Conservation (phyloP, 2,797 vertebrate genomes). For the Chloroceryle inda region DNA sequence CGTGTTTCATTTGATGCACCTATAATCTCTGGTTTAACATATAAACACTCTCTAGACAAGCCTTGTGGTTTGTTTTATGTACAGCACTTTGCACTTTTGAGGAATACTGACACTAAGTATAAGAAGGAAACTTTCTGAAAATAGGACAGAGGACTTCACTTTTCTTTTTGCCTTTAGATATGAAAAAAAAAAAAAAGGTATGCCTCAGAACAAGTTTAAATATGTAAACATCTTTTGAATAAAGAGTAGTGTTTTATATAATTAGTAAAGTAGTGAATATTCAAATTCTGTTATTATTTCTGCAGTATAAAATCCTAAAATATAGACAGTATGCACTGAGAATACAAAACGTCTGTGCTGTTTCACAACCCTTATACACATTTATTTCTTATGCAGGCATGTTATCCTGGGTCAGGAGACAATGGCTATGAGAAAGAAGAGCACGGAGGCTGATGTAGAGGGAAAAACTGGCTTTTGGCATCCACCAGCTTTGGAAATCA, state of each 20-base stretch:
- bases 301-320: background rate
- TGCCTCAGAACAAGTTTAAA: background rate
- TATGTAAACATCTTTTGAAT: background rate
- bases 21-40: background rate
- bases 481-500: background rate
- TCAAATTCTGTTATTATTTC: background rate
- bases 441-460: background rate
- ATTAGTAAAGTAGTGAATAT: background rate
- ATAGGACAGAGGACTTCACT: background rate
- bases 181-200: background rate
- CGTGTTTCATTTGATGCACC: background rate
- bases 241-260: background rate
- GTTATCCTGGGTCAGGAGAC: background rate
- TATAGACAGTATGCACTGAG: fast-evolving
- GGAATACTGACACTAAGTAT: background rate
- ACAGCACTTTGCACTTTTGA: background rate
- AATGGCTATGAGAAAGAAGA: background rate
- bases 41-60: background rate
- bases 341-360: background rate
- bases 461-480: background rate
- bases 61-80: background rate
- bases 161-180: background rate
- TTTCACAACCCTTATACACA: background rate
- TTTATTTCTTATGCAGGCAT: background rate
- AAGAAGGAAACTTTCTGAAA: background rate